phyloP scores from a whole-genome alignment of 2,113 vertebrate genomes.

The Pluvianellus socialis region DNA sequence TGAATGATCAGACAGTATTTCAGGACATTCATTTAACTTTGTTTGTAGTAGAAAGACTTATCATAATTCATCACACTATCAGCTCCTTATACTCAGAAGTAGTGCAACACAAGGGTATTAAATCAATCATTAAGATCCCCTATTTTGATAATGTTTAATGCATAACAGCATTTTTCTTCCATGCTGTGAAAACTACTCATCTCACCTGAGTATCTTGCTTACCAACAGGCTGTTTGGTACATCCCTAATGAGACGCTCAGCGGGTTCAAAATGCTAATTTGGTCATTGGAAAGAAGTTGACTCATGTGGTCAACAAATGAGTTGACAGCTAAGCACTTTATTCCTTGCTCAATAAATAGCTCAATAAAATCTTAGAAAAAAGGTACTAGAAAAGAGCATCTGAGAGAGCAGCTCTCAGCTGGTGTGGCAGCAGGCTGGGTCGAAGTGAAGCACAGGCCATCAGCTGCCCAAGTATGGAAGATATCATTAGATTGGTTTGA shows the following conservation, averaged over 20 bases:
- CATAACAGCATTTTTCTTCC: background rate
- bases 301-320: background rate
- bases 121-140: background rate
- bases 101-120: background rate
- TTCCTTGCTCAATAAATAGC: background rate
- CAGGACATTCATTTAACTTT: background rate
- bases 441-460: background rate
- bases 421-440: background rate
- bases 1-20: background rate
- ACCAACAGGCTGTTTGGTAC: background rate
- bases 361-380: background rate
- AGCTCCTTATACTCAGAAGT: background rate
- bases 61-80: background rate
- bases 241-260: background rate
- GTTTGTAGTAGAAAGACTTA: background rate
- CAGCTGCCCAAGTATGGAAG: background rate
- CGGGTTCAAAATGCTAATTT: background rate
- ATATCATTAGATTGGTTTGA: background rate
- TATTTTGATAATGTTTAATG: background rate
- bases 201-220: background rate
- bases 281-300: background rate
- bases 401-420: background rate
- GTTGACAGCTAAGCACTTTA: background rate
- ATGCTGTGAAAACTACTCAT: background rate
- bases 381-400: background rate